Evolutionary conservation across 2,888 invertebrate species (phyloP).

Genomic region (Tetanocera ferruginea): DNA sequence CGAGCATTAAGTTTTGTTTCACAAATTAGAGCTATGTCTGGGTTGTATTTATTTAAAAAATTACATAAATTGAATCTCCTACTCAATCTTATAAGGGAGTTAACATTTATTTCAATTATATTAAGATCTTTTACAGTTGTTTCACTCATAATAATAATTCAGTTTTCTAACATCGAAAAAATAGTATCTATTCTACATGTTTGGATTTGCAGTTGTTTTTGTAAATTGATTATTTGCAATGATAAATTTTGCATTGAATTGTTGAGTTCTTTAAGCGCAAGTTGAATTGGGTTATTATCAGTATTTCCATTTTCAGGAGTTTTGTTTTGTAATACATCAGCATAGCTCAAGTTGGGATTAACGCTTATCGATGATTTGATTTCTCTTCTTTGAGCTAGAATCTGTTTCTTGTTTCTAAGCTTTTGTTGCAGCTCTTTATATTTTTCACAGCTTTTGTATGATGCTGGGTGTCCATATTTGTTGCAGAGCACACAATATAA

Average conservation of each 20-base stretch:
- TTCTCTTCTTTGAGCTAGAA: conserved; percentile 6
- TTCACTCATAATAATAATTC: no score
- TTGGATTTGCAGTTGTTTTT: conserved; percentile 36
- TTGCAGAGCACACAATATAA: conserved; percentile 35
- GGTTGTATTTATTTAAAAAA: conserved; percentile 27
- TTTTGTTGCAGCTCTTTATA: conserved; percentile 31
- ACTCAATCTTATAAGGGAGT: conserved; percentile 36
- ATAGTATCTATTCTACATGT: conserved; percentile 26
- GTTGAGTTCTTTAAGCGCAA: conserved; percentile 33
- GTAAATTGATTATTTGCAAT: conserved; percentile 34
- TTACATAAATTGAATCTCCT: conserved; percentile 31
- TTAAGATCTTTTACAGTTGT: conserved; percentile 10
- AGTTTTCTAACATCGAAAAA: conserved; percentile 4
- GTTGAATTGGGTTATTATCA: no score
- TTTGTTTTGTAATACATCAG: conserved; percentile 8
- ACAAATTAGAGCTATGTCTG: conserved; percentile 31
- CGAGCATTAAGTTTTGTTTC: conserved; percentile 33
- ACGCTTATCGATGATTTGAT: conserved; percentile 15
- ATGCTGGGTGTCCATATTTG: conserved; percentile 1
- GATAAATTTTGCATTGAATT: conserved; percentile 29
- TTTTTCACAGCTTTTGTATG: no score
- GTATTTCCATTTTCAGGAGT: not conserved
- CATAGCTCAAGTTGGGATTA: conserved; percentile 26
- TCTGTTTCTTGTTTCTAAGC: conserved; percentile 19
- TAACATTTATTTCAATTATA: conserved; percentile 36